A percentile compares a stretch with the other conserved stretches of the same genome.
Conservation (phyloP, 2,113 vertebrate species). For the Odontesthes bonariensis region DNA sequence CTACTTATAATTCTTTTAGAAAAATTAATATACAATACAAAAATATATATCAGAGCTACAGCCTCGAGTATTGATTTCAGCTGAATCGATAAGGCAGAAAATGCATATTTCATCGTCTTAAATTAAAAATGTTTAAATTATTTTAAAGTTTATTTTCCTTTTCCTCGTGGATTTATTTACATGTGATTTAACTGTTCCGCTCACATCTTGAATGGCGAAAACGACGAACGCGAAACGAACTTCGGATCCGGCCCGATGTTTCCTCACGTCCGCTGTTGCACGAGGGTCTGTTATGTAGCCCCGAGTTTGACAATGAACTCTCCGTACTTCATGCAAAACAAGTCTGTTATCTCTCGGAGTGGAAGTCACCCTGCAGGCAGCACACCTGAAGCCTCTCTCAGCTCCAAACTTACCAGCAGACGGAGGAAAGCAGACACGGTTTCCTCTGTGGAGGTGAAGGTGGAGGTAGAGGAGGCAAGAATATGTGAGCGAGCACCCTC, state of each 20-base stretch:
- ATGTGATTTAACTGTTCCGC: not conserved
- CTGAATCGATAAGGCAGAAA: no score
- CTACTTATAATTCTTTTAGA: no score
- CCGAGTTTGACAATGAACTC: constrained; percentile 65
- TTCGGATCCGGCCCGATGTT: constrained; percentile 22
- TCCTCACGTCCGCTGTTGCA: not conserved
- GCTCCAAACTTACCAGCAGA: constrained; percentile 45
- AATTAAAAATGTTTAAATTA: no score
- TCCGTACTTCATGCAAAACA: constrained; percentile 69
- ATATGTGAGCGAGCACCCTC: constrained; percentile 35
- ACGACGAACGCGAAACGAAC: constrained; percentile 33
- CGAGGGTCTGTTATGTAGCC: not conserved
- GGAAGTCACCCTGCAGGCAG: not conserved
- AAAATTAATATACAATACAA: no score
- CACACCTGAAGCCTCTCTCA: constrained; percentile 29
- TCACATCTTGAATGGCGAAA: not conserved
- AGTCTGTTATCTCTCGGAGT: constrained; percentile 23
- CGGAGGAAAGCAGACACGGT: not conserved
- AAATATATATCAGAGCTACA: no score
- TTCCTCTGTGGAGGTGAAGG: constrained; percentile 60
- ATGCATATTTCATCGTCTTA: no score
- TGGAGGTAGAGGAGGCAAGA: constrained; percentile 62
- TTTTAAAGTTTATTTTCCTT: not conserved
- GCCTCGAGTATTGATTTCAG: no score
- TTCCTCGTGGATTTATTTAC: not conserved